Evolutionary conservation across 2,888 invertebrate genomes (phyloP).

Genomic region (Chrysomela aeneicollis): DNA sequence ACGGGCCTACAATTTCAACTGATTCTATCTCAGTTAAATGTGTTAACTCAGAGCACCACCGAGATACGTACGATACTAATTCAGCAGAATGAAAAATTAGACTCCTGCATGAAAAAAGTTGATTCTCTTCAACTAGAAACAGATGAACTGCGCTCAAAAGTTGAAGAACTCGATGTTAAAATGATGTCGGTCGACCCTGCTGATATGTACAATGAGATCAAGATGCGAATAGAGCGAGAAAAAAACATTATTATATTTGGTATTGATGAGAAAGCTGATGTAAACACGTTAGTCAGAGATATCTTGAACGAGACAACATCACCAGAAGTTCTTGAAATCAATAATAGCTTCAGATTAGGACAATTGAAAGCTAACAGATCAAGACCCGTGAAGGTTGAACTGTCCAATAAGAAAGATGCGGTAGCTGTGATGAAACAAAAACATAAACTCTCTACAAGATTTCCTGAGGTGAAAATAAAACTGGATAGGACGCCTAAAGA

Average conservation of each 20-base stretch:
- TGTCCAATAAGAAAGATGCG: conserved; percentile 1
- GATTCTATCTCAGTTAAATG: conserved; percentile 11
- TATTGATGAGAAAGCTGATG: conserved; percentile 5
- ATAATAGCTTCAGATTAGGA: too few relatives aligned
- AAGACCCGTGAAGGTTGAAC: neutral
- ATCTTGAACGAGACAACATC: conserved; percentile 13
- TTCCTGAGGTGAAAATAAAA: conserved; percentile 2
- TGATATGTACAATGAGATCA: neutral
- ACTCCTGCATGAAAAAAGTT: neutral
- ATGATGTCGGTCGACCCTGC: neutral
- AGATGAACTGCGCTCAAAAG: neutral
- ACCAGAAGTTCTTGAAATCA: too few relatives aligned
- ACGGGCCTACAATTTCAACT: neutral
- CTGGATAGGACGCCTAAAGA: too few relatives aligned
- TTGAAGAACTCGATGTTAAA: neutral
- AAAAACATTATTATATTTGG: conserved; percentile 10
- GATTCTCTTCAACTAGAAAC: neutral
- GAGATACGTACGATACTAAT: conserved; percentile 6
- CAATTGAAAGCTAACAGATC: too few relatives aligned
- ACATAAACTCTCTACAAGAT: conserved; percentile 12
- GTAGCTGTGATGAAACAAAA: conserved; percentile 11
- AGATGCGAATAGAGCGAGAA: conserved; percentile 14
- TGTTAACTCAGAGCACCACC: conserved; percentile 6
- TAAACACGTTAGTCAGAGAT: conserved; percentile 6
- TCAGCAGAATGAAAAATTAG: conserved; percentile 10